Percentiles rank a stretch among this genome's conserved stretches.
Evolutionary conservation across 2,888 invertebrate genomes (phyloP).

Genomic region (Thymelicus acteon): DNA sequence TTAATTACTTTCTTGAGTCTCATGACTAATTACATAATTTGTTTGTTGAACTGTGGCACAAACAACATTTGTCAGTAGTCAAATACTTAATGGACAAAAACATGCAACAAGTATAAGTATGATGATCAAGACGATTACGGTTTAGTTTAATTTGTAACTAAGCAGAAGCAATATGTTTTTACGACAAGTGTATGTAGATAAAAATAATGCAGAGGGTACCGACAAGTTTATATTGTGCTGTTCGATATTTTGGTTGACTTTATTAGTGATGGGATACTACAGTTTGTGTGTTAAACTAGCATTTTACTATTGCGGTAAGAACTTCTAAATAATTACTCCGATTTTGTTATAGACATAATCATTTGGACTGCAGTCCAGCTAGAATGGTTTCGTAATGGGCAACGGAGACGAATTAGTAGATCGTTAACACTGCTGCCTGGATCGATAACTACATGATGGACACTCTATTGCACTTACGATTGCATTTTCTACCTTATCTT

Average conservation of each 20-base stretch:
- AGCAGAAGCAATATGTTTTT: constrained; percentile 14
- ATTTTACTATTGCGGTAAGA: constrained; percentile 64
- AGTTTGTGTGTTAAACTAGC: constrained; percentile 59
- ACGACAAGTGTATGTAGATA: background rate
- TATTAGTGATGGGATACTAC: constrained; percentile 57
- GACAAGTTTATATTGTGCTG: constrained; percentile 49
- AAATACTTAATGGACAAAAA: constrained; percentile 11
- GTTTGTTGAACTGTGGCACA: constrained; percentile 13
- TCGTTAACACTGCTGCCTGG: too few species aligned
- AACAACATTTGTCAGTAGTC: constrained; percentile 4
- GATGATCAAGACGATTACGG: background rate
- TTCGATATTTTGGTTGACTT: constrained; percentile 47
- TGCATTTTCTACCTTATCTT: too few species aligned
- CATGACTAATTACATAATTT: constrained; percentile 23
- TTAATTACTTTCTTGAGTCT: constrained; percentile 8
- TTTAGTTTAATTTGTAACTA: background rate
- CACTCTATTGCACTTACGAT: too few species aligned
- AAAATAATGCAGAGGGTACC: constrained; percentile 31
- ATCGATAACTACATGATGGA: too few species aligned
- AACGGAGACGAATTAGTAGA: too few species aligned
- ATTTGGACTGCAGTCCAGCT: background rate
- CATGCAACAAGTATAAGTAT: background rate
- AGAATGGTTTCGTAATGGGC: too few species aligned
- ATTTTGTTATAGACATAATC: background rate
- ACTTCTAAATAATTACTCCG: constrained; percentile 11